Percentiles rank a stretch among this genome's conserved stretches.
Conservation (phyloP, 1,140 invertebrate genomes). For the Drosophila asahinai region DNA sequence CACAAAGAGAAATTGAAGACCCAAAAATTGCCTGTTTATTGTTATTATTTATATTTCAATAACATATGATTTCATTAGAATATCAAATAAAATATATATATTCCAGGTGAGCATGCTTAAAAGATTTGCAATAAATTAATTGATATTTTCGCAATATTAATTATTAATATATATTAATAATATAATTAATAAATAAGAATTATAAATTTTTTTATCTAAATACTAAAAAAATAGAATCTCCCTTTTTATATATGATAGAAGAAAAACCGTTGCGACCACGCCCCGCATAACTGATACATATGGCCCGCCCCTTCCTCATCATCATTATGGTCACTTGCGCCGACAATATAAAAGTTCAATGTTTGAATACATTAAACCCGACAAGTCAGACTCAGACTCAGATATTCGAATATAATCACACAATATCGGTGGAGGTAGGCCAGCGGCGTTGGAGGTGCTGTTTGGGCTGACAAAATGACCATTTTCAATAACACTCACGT, state of each 20-base stretch:
- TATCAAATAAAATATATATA: background rate
- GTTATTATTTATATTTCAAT: too few relatives aligned
- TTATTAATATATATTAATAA: background rate
- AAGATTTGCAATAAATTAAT: background rate
- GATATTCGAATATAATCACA: conserved; percentile 15
- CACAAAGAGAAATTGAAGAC: background rate
- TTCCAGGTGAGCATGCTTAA: too few relatives aligned
- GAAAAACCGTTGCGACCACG: conserved; percentile 61
- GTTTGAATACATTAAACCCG: conserved; percentile 77
- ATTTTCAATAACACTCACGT: conserved; percentile 83
- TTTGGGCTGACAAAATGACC: conserved; percentile 65
- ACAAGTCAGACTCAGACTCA: background rate
- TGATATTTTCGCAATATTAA: background rate
- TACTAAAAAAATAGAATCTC: background rate
- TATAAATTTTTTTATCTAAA: too few relatives aligned
- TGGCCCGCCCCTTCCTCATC: conserved; percentile 16
- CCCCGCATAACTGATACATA: conserved; percentile 21
- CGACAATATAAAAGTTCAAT: conserved; percentile 76
- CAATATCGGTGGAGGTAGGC: conserved; percentile 37
- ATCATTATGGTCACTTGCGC: conserved; percentile 52
- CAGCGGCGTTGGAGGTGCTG: conserved; percentile 57
- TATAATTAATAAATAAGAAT: too few relatives aligned
- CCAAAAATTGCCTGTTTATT: too few relatives aligned
- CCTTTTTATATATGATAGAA: background rate
- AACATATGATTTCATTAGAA: too few relatives aligned